Base-by-base conservation (phyloP, 2,113 vertebrate species). In the Trematomus loennbergii region DNA sequence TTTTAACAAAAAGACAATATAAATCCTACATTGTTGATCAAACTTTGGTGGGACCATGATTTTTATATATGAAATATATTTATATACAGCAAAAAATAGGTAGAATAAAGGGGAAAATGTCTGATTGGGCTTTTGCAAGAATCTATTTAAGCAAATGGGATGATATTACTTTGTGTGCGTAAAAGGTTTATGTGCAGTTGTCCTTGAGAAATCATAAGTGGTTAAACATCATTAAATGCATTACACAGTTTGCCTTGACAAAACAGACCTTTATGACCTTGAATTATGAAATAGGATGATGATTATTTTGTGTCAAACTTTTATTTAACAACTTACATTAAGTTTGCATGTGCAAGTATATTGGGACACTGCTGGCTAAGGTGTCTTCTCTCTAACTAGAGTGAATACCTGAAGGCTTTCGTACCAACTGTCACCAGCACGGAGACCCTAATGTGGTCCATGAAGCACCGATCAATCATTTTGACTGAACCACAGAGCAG, bases 401-500 rank as follows among this genome's bases (percentile, higher is more conserved):
- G 68, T 40, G 43, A 83, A 59, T 67, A 83, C 82, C 86, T 66
- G 22, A 73, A 79, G 79, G 78, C 65, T 64, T 69, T 53, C 75
- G 64, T 55, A 72, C 52, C 25, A 70, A 65, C 67, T 57, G 66
- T 54, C 85, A 57, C 59, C 20, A 72, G 75, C 60, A 64, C 68
- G 79, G 59, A 49, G 36, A 40, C 1, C 48, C 61, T 72, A 66
- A 84, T 81, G 65, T 75, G 60, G 77, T 63, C 53, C 65, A 72
- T 50, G 43, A 64, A 73, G 82, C 82, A 60, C 59, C 77, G 65
- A 89, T 92, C 89, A 80, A 86, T 93, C 89, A 87, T 82, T 70
- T 43, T 64, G 62, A 57, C 63, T 72, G 71, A 85, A 55, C 64
- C 75, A 66, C 49, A 12, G 75, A 75, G 43, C 55, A 13, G n/a